These are phyloP conservation scores for Caradrina clavipalpis DNA, from an alignment of 2,888 invertebrate genomes.

Conservation along the genomic window DNA sequence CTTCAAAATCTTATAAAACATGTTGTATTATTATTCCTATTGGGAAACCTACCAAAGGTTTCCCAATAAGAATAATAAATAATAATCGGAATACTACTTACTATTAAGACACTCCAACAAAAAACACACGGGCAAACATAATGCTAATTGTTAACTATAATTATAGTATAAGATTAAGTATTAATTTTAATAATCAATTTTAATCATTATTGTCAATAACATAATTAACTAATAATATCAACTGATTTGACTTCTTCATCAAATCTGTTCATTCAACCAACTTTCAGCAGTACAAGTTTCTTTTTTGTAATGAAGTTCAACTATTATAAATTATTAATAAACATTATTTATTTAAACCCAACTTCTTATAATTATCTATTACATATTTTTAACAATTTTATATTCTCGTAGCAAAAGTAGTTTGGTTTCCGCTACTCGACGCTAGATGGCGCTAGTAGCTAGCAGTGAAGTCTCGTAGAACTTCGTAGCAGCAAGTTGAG, in stretches of 20 bases:
- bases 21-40: conserved; percentile 15
- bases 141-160: too few species aligned
- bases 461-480: conserved; percentile 3
- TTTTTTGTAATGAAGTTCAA: background rate
- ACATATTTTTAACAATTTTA: background rate
- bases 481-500: conserved; percentile 20
- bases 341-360: background rate
- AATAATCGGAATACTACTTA: background rate
- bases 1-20: background rate
- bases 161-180: too few species aligned
- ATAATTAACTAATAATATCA: too few species aligned
- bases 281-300: too few species aligned
- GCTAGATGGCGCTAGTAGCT: conserved; percentile 80
- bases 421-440: conserved; percentile 77
- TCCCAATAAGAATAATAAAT: conserved; percentile 9
- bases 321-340: background rate
- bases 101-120: background rate
- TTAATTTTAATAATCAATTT: too few species aligned
- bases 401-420: background rate
- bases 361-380: too few species aligned
- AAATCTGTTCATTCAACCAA: too few species aligned
- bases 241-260: too few species aligned
- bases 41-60: too few species aligned
- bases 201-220: too few species aligned
- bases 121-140: too few species aligned